Evolutionary conservation across 2,797 vertebrate genomes (phyloP), one percentile per base, ranked within the genome.

Genomic region (Muraenolepis orangiensis): DNA sequence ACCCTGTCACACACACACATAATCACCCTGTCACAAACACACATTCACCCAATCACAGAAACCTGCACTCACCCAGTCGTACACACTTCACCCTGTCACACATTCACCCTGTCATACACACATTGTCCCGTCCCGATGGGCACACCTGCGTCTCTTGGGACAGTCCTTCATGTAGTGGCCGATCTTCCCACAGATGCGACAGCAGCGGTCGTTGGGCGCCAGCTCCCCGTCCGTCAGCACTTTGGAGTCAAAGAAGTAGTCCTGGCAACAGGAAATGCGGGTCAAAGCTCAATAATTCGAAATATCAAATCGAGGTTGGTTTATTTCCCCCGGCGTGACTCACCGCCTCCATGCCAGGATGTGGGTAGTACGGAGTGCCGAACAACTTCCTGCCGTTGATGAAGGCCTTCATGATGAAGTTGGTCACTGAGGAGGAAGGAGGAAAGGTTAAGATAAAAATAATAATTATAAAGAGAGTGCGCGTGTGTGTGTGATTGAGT

Each of bases 91-190:
- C 42, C 42, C 42, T 11, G 36, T 42, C 14, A 20, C 16, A 7
- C 46, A 7, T 16, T 14, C 46, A 8, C 46, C 46, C 20, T 14
- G 14, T 13, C 42, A 18, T 16, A 40, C 38, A 38, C 40, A 7
- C 46, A 51, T 51, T 18, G 42, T 18, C 16, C 46, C 46, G n/a
- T 57, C 14, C 51, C 23, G 51, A 6, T n/a, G 51, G 18, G 23
- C 57, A 10, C 82, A 98, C 98, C 98, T 96, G 90, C 96, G 97
- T 86, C 96, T 96, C 87, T 98, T 98, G 11, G 98, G 98, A 82
- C 98, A 99, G 87, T 99, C 97, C 92, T 99, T 99, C 97, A 99
- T 99, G 85, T 99, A 99, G 86, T 99, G 98, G 74, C 98, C 98
- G 72, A 99, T 99, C 92, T 99, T 99, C 73, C 98, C 98, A 74